Evolutionary conservation across 1,140 invertebrate species (phyloP), one percentile per base, ranked within the genome.

Genomic region (Euura saliciscinereae): DNA sequence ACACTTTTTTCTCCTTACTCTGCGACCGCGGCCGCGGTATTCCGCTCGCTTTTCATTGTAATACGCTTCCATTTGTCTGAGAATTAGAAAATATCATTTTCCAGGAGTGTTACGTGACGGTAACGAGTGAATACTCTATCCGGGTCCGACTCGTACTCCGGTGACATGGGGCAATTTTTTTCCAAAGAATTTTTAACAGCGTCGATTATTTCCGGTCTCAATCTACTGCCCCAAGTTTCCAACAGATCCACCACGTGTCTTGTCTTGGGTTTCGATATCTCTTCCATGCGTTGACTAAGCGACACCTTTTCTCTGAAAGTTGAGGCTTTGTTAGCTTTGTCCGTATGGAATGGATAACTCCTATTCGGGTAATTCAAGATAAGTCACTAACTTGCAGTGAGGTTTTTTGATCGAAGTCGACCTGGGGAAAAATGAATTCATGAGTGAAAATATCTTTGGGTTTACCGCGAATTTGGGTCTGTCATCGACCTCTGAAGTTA

Each of bases 161-260:
- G 83, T n/a, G 82, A 79, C 46, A 86, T 73, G 44, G 78, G 81
- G 0, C 83, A 78, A 69, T 82, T 78, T 2, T 65, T 72, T 68
- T 87, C 84, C 8, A 86, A 44, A 10, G 78, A 73, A 66, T 78
- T 79, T 3, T 84, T 76, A 43, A 88, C 78, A 75, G 82, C 80
- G 42, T 85, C 77, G 1, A 86, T 44, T n/a, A 83, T 73, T 10
- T 80, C 72, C 2, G 76, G 65, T 2, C 84, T 77, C 13, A 88
- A 68, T 43, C 69, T 74, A 0, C 46, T 44, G 3, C 73, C 73
- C 2, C 76, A 75, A n/a, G 82, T 75, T 66, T 79, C 51, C 6
- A 88, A 71, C 0, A 82, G 84, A 3, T 75, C 72, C n/a, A 84
- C 46, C 11, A 83, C 72, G 28, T 71, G 77, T 44, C 81, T 77